A percentile compares a stretch with the other conserved stretches of the same genome.
These are phyloP conservation scores for Epistrophe grossulariae DNA, from an alignment of 2,888 invertebrate species.

Conservation along the genomic window DNA sequence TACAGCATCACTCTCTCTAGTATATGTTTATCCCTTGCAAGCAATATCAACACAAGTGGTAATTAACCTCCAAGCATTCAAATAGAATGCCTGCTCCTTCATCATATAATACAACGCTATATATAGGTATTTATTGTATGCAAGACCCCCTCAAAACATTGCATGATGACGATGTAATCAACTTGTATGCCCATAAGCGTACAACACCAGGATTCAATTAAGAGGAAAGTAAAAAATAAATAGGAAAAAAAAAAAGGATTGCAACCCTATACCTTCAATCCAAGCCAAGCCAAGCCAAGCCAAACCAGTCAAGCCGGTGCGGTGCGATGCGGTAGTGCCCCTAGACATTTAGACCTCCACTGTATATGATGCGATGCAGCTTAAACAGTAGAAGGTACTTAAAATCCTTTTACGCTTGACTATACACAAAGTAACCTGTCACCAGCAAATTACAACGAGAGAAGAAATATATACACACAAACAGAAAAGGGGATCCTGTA, in stretches of 20 bases:
- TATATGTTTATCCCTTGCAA: conserved; percentile 7
- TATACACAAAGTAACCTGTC: conserved; percentile 54
- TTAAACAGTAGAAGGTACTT: conserved; percentile 32
- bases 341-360: conserved; percentile 35
- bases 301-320: conserved; percentile 4
- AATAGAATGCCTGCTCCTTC: conserved; percentile 3
- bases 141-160: conserved; percentile 20
- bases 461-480: background rate
- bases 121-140: background rate
- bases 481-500: conserved; percentile 5
- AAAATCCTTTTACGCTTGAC: conserved; percentile 33
- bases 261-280: conserved; percentile 20
- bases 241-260: conserved; percentile 6
- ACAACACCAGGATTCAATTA: conserved; percentile 54
- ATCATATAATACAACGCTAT: background rate
- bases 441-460: conserved; percentile 33
- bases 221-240: conserved; percentile 34
- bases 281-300: too few relatives aligned
- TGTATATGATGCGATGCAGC: conserved; percentile 21
- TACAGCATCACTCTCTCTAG: background rate
- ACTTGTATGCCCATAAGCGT: conserved; percentile 41
- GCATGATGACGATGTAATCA: conserved; percentile 39
- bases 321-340: background rate
- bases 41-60: conserved; percentile 37
- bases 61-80: conserved; percentile 37